Conservation (phyloP, 2,113 vertebrate genomes). For the Smithornis capensis region DNA sequence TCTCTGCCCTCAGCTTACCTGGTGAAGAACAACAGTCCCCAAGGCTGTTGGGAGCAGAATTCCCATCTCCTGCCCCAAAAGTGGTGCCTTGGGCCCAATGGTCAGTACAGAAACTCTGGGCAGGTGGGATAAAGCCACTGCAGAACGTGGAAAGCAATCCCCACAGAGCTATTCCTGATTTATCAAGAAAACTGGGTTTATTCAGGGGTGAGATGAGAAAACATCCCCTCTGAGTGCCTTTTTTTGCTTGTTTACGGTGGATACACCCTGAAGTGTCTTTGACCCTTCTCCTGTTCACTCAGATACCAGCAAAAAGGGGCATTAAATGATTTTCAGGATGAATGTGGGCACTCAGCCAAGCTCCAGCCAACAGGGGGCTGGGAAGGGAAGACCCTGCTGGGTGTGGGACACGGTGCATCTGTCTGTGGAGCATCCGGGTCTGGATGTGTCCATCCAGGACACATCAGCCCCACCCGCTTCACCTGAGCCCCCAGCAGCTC, state of each 20-base stretch:
- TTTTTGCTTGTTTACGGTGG: neutral
- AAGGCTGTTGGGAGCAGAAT: neutral
- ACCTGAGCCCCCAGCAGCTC: neutral
- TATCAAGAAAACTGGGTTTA: neutral
- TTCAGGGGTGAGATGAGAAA: neutral
- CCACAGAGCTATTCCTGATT: neutral
- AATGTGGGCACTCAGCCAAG: neutral
- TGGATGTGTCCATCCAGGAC: fast-evolving
- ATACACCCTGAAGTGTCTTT: neutral
- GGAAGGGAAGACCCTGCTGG: neutral
- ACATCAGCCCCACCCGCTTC: neutral
- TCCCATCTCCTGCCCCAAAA: neutral
- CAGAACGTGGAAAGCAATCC: neutral
- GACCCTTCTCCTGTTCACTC: neutral
- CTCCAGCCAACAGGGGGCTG: neutral
- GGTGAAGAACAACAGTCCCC: neutral
- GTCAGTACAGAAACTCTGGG: neutral
- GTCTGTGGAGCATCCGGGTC: neutral
- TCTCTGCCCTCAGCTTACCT: neutral
- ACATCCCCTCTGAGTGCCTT: neutral
- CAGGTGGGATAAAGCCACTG: neutral
- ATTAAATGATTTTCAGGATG: neutral
- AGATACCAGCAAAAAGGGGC: neutral
- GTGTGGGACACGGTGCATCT: neutral
- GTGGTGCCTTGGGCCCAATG: neutral